Evolutionary conservation across 2,888 invertebrate genomes (phyloP).

Genomic region (Odontomyia ornata): DNA sequence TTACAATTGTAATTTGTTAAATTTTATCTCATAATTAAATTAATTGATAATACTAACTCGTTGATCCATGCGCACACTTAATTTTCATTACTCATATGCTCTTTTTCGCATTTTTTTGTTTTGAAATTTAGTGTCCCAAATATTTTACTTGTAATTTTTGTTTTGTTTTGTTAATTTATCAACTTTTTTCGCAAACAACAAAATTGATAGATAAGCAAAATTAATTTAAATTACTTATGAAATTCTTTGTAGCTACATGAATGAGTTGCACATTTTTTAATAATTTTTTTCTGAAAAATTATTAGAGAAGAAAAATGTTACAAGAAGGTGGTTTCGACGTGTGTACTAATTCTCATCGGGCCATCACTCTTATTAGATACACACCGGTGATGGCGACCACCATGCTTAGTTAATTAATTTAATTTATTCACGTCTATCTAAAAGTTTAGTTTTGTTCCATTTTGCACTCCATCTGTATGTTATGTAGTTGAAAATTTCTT

Average conservation of each 20-base stretch:
- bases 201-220: conserved; percentile 17
- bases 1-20: conserved; percentile 36
- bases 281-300: too few relatives aligned
- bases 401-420: too few relatives aligned
- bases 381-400: too few relatives aligned
- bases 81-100: conserved; percentile 41
- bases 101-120: conserved; percentile 39
- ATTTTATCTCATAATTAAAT: conserved; percentile 22
- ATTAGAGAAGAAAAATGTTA: too few relatives aligned
- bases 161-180: conserved; percentile 34
- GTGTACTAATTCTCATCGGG: too few relatives aligned
- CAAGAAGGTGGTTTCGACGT: too few relatives aligned
- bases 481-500: conserved; percentile 3
- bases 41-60: conserved; percentile 44
- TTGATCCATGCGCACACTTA: conserved; percentile 51
- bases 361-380: too few relatives aligned
- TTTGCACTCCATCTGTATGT: conserved; percentile 14
- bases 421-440: conserved; percentile 45
- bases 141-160: conserved; percentile 39
- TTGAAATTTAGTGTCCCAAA: conserved; percentile 46
- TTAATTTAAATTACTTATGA: too few relatives aligned
- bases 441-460: conserved; percentile 48
- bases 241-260: too few relatives aligned
- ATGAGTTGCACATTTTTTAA: too few relatives aligned
- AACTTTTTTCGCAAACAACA: too few relatives aligned